Evolutionary conservation across 2,888 invertebrate species (phyloP), one percentile per base, ranked within the genome.

Genomic region (Drosophila mimica): DNA sequence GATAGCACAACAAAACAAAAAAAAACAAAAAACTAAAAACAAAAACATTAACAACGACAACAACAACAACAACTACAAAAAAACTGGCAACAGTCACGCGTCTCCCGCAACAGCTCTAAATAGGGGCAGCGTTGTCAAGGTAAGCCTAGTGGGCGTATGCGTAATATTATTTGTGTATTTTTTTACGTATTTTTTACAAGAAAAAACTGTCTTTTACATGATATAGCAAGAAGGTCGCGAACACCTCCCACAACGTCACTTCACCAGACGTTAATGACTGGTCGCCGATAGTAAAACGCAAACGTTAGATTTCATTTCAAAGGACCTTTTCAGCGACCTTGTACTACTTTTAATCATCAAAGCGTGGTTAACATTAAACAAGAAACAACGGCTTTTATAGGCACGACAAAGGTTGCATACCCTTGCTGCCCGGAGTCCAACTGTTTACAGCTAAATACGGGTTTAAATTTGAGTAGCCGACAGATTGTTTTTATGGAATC

Each of bases 31-130:
- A 48, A 25, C 25, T 25, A 36, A 36, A 67, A 70, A 36, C 38
- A 52, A 58, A 38, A 38, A 48, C 46, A 46, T 46, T 48, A 49
- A 54, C 36, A 43, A 72, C 63, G 54, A 57, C 4, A 46, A 56
- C 20, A 68, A 54, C 36, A 62, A 34, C 31, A 64, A 61, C 40
- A 61, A 67, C 56, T n/a, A n/a, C n/a, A n/a, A 62, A 74, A 69
- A 73, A 82, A 82, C 76, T 73, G 70, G 57, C 83, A 81, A 82
- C 69, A 81, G 81, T 82, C 85, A 88, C 79, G 79, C 75, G 76
- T 56, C 56, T 15, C 67, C 46, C 30, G 40, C 66, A 30, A 40
- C 52, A 70, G 64, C 67, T 52, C 53, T 28, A 54, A 38, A 20
- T 36, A 15, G 25, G 28, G 51, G 34, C 33, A 30, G 36, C 54